A percentile compares a stretch with the other conserved stretches of the same genome.
Conservation (phyloP, 2,888 invertebrate genomes). For the Amphipyra tragopoginis region DNA sequence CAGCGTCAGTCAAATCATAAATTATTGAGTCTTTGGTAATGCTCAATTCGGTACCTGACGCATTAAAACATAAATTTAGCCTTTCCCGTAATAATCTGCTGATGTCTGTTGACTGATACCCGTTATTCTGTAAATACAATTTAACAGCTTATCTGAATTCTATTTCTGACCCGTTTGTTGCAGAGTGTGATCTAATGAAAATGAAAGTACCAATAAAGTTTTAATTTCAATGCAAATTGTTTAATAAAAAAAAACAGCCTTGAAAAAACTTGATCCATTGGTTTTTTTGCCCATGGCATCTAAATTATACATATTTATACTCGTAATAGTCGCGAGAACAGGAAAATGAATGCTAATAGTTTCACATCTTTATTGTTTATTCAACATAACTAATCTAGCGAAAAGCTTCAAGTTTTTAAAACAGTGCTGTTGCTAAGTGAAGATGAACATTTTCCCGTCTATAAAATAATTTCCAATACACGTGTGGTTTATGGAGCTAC, state of each 20-base stretch:
- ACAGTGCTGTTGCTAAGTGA: neutral
- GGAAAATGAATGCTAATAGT: slow-evolving; percentile 10
- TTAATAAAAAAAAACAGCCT: too few relatives aligned
- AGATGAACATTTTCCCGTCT: slow-evolving; percentile 5
- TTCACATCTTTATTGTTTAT: slow-evolving; percentile 23
- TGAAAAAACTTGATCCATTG: too few relatives aligned
- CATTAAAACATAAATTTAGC: slow-evolving; percentile 47
- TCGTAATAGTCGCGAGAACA: slow-evolving; percentile 17
- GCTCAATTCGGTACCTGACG: slow-evolving; percentile 58
- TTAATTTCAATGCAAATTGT: neutral
- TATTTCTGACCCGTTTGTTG: neutral
- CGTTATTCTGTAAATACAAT: neutral
- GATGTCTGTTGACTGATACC: slow-evolving; percentile 1
- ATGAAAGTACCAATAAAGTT: neutral
- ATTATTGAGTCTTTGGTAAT: slow-evolving; percentile 59
- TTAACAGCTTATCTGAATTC: neutral
- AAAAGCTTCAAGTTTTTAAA: slow-evolving; percentile 26
- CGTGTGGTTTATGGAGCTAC: slow-evolving; percentile 29
- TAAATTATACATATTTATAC: slow-evolving; percentile 32
- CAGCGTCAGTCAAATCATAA: slow-evolving; percentile 51
- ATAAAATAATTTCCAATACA: slow-evolving; percentile 32
- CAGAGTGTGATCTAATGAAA: neutral
- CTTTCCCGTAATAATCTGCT: slow-evolving; percentile 18
- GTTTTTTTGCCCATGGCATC: neutral
- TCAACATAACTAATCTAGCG: slow-evolving; percentile 14